phyloP scores from a whole-genome alignment of 2,113 vertebrate species.

The Perca schrenkii region DNA sequence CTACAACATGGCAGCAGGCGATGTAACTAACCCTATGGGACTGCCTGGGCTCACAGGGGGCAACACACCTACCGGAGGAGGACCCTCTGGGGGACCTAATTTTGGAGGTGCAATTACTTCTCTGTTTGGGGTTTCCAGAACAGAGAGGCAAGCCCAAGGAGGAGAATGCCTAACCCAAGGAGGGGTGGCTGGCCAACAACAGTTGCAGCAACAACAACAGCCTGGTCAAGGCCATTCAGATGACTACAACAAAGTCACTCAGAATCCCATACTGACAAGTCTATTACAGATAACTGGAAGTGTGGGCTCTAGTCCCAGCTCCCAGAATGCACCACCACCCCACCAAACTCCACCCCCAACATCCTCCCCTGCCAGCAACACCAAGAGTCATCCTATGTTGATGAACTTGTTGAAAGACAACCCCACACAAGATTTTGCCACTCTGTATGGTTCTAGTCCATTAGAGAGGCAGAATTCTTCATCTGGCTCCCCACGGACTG shows the following conservation, averaged over 20 bases:
- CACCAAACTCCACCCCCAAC: conserved; percentile 96
- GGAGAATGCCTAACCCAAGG: conserved; percentile 75
- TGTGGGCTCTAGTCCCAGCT: conserved; percentile 95
- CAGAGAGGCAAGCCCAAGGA: conserved; percentile 69
- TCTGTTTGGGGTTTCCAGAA: conserved; percentile 90
- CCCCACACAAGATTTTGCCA: conserved; percentile 95
- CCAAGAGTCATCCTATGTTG: conserved; percentile 99
- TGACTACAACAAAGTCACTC: conserved; percentile 98
- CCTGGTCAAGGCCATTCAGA: conserved; percentile 87
- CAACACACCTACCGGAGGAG: conserved; percentile 91
- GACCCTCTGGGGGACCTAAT: conserved; percentile 71
- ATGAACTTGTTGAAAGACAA: conserved; percentile 99
- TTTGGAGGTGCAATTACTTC: conserved; percentile 89
- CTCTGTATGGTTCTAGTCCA: conserved; percentile 93
- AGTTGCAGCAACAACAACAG: conserved; percentile 88
- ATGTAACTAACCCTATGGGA: conserved; percentile 80
- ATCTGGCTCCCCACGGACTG: conserved; percentile 92
- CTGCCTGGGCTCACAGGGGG: conserved; percentile 91
- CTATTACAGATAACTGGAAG: conserved; percentile 97
- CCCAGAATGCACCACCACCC: conserved; percentile 87
- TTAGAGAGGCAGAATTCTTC: conserved; percentile 97
- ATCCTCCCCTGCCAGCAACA: conserved; percentile 97
- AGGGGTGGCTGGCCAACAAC: conserved; percentile 74
- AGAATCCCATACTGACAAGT: conserved; percentile 99
- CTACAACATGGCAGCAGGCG: conserved; percentile 93